Evolutionary conservation across 2,888 invertebrate genomes (phyloP).

Genomic region (Hermaeophaga mercurialis): DNA sequence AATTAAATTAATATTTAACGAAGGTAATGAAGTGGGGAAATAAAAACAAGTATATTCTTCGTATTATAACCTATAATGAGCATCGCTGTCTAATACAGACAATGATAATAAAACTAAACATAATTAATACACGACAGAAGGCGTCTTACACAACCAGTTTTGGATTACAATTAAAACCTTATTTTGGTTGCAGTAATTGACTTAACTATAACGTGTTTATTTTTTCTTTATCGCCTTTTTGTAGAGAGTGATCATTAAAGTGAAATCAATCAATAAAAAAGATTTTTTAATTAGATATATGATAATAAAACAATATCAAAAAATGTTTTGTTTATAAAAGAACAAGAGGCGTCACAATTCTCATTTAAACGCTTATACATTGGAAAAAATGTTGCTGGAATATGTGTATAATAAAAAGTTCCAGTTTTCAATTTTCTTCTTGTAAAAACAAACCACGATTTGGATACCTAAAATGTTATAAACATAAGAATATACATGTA

Average conservation of each 20-base stretch:
- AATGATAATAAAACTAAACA: slow-evolving; percentile 8
- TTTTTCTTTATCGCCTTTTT: neutral
- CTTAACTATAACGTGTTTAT: slow-evolving; percentile 3
- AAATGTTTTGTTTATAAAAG: too few relatives aligned
- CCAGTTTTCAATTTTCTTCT: too few relatives aligned
- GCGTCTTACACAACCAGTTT: slow-evolving; percentile 7
- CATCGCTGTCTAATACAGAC: slow-evolving; percentile 9
- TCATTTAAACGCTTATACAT: too few relatives aligned
- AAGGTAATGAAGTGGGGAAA: neutral
- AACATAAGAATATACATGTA: too few relatives aligned
- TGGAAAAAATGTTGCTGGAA: too few relatives aligned
- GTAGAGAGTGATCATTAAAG: neutral
- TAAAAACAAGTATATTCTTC: neutral
- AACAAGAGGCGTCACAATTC: too few relatives aligned
- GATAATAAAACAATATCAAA: neutral
- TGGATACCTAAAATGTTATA: too few relatives aligned
- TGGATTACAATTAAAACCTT: slow-evolving; percentile 7
- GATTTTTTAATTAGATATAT: neutral
- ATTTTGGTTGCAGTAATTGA: slow-evolving; percentile 6
- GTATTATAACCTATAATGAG: slow-evolving; percentile 5
- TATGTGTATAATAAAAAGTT: too few relatives aligned
- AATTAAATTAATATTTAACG: neutral
- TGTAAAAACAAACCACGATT: too few relatives aligned
- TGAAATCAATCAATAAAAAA: neutral
- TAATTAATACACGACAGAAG: slow-evolving; percentile 12